A percentile compares a stretch with the other conserved stretches of the same genome.
phyloP scores from a whole-genome alignment of 2,797 vertebrate species.

The Fundulus diaphanus region DNA sequence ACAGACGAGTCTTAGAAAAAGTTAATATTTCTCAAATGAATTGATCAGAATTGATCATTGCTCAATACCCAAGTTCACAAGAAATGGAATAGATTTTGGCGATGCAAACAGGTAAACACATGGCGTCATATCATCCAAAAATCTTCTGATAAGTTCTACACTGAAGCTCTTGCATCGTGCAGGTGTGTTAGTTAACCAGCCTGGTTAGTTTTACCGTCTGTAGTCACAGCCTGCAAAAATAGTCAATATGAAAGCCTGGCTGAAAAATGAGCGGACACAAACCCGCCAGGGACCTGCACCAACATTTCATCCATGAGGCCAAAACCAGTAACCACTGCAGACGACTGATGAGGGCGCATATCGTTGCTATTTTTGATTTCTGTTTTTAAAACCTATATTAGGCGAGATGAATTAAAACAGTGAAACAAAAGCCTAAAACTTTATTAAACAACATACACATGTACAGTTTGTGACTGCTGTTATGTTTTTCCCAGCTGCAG shows the following conservation, averaged over 20 bases:
- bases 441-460: background rate
- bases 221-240: too few relatives aligned
- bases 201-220: too few relatives aligned
- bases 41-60: background rate
- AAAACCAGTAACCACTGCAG: background rate
- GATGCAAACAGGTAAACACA: background rate
- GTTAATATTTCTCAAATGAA: background rate
- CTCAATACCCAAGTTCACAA: too few relatives aligned
- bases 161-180: background rate
- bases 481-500: background rate
- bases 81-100: too few relatives aligned
- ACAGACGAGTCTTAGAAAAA: background rate
- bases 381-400: background rate
- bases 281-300: too few relatives aligned
- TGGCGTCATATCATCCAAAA: background rate
- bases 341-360: background rate
- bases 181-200: background rate
- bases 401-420: background rate
- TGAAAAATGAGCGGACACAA: too few relatives aligned
- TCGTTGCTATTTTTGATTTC: background rate
- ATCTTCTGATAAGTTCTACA: background rate
- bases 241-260: too few relatives aligned
- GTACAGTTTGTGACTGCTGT: too few relatives aligned
- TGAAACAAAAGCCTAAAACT: background rate
- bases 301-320: background rate